Percentiles rank a stretch among this genome's conserved stretches.
These are phyloP conservation scores for Polydrusus cervinus DNA, from an alignment of 2,888 invertebrate genomes.

Conservation along the genomic window DNA sequence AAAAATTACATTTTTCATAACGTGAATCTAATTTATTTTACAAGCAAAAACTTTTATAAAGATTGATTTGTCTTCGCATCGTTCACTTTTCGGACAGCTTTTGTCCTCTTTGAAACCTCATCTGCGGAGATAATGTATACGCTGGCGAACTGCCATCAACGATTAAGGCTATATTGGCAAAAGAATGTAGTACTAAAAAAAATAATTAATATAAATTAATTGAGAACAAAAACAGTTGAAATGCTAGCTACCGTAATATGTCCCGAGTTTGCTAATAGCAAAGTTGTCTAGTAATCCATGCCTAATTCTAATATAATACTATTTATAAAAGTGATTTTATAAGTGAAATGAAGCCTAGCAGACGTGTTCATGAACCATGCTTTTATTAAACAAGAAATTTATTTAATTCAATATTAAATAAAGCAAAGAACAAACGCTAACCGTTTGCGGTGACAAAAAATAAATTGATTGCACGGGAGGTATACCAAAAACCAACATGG, in stretches of 20 bases:
- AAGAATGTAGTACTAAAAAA: too few species aligned
- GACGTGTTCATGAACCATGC: conserved; percentile 51
- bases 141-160: too few species aligned
- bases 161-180: too few species aligned
- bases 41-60: too few species aligned
- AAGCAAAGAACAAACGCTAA: conserved; percentile 56
- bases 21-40: too few species aligned
- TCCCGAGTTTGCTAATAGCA: not conserved
- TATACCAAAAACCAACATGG: conserved; percentile 57
- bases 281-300: conserved; percentile 57
- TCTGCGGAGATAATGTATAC: too few species aligned
- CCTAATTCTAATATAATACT: conserved; percentile 64
- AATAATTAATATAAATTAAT: too few species aligned
- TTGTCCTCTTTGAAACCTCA: too few species aligned
- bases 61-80: too few species aligned
- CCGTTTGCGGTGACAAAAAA: conserved; percentile 60
- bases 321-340: conserved; percentile 65
- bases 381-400: conserved; percentile 54
- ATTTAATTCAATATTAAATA: conserved; percentile 45
- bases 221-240: too few species aligned
- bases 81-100: too few species aligned
- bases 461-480: conserved; percentile 60
- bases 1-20: too few species aligned
- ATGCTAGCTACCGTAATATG: not conserved
- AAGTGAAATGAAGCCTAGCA: conserved; percentile 63